Conservation (phyloP, 2,113 vertebrate genomes). For the Cyprinodon variegatus region DNA sequence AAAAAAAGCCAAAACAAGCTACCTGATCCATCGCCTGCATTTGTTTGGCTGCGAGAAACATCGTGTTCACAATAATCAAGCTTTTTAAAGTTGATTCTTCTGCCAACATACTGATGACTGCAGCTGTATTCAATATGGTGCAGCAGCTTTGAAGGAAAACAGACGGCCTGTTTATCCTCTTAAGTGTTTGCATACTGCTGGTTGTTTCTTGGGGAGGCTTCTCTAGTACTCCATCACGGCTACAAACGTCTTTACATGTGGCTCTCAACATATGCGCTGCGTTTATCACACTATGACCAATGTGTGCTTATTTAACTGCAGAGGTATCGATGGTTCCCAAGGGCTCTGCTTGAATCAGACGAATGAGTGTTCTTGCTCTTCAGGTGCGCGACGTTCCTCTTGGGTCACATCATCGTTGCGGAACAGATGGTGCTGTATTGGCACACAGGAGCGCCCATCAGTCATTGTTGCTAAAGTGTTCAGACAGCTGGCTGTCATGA, state of each 20-base stretch:
- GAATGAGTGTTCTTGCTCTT: slow-evolving; percentile 7
- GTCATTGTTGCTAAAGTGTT: slow-evolving; percentile 5
- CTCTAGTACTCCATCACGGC: background rate
- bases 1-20: background rate
- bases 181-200: slow-evolving; percentile 18
- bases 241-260: slow-evolving; percentile 41
- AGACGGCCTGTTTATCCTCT: slow-evolving; percentile 14
- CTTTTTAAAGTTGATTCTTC: slow-evolving; percentile 16
- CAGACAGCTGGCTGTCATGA: background rate
- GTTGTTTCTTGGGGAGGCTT: slow-evolving; percentile 45
- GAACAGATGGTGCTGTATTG: slow-evolving; percentile 26
- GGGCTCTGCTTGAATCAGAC: slow-evolving; percentile 20
- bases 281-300: slow-evolving; percentile 4
- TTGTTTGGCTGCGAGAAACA: background rate
- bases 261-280: slow-evolving; percentile 45
- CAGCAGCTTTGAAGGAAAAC: slow-evolving; percentile 9
- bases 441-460: slow-evolving; percentile 2
- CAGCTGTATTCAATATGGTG: slow-evolving; percentile 26
- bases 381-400: slow-evolving; percentile 32
- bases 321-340: slow-evolving; percentile 13
- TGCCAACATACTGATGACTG: slow-evolving; percentile 28
- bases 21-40: background rate
- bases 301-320: slow-evolving; percentile 28
- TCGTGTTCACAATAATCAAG: slow-evolving; percentile 12
- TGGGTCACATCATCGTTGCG: slow-evolving; percentile 19